Base-by-base conservation (phyloP, 1,140 invertebrate genomes). In the Dendroctonus valens region DNA sequence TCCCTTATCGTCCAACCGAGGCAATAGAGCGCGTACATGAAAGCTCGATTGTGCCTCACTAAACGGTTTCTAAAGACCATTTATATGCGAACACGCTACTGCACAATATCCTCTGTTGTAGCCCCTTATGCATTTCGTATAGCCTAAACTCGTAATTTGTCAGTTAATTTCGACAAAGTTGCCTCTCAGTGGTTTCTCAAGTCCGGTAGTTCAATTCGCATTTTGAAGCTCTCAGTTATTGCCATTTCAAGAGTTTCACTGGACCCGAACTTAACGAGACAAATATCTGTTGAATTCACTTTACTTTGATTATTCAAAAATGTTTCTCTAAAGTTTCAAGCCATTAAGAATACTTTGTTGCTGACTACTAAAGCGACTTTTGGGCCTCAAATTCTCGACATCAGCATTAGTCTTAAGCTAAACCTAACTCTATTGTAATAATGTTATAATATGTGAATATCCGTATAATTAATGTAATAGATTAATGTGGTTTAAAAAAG, bases 101-200 rank as follows among this genome's bases (percentile, higher is more conserved):
- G 38, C 15, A 54, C 52, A 54, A 54, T 54, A 54, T 54, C 52
- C 52, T 54, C 38, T 11, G 49, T 54, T 38, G 14, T 14, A 14
- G 52, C 38, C 9, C 26, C 7, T 54, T 54, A 54, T 54, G 38
- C 49, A n/a, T 51, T 51, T 51, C 38, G 52, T 40, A 54, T 40
- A 14, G 15, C 52, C 38, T 54, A 37, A 54, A 54, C 52, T 37
- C 38, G 52, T 54, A 54, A 54, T 54, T 54, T 54, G 52, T 54
- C 52, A 54, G 52, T 54, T 54, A 54, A 54, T 54, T 38, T 54
- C 52, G 52, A 6, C 52, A 54, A 40, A 54, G 52, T 54, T 54
- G 38, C 11, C 50, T 6, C 50, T 15, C 7, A 15, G 50, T 15
- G 50, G 50, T 51, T 51, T 51, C 50, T 51, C 42, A 46, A 9